Base-by-base conservation (phyloP, 2,797 vertebrate genomes). In the Pogonophryne albipinna region DNA sequence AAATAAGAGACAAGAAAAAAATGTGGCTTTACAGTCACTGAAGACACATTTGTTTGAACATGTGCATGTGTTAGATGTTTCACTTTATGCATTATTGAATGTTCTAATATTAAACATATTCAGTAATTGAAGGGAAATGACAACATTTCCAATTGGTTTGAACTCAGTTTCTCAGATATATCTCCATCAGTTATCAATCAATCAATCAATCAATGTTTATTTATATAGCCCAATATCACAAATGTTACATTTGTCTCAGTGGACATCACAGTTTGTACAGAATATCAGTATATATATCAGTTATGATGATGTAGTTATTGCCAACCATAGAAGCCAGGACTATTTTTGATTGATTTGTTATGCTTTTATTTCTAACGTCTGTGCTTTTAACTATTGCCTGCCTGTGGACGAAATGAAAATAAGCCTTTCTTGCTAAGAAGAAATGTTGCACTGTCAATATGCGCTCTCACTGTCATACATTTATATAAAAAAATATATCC, bases 1-100 rank as follows among this genome's bases (percentile, higher is more conserved):
- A 82, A 1, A 47, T 14, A 66, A 52, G 42, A 79, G 60, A 83
- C 31, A 19, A 20, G 46, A 17, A 44, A 42, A 74, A n/a, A 2
- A 20, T 1, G 2, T 7, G 45, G 38, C 17, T 45, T 80, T 27
- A 66, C 14, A 31, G 3, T 51, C 56, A 56, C 13, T 57, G 56
- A 45, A 64, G 11, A 57, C 49, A 56, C 3, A 44, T 31, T 9
- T 38, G 20, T 64, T 11, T 19, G 46, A 8, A 15, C 4, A 6
- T 8, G 2, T 3, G 17, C 23, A 34, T 9, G 19, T 17, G 6
- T 34, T 31, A 50, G 16, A 23, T 50, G 34, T 38, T 38, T 38
- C 34, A 17, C 3, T 23, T 10, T n/a, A 4, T 46, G 10, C 7
- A 63, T 66, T 64, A 73, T 41, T 16, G 1, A 56, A 62, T n/a